Evolutionary conservation across 2,113 vertebrate species (phyloP).

Genomic region (Malurus cyaneus): DNA sequence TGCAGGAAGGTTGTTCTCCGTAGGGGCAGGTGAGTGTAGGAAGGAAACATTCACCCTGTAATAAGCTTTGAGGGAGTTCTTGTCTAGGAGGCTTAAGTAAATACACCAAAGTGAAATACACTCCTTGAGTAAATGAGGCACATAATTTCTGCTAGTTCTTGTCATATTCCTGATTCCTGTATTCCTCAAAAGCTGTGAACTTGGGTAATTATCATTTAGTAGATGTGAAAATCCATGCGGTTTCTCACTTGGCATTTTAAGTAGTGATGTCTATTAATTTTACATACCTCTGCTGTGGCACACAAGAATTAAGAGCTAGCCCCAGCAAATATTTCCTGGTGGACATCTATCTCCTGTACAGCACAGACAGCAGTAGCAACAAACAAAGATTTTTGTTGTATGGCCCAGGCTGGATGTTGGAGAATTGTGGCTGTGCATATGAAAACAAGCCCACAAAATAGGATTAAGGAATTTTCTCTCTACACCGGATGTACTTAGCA

Average conservation of each 20-base stretch:
- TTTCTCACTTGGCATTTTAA: neutral
- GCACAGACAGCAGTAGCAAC: neutral
- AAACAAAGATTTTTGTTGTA: neutral
- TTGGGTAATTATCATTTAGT: neutral
- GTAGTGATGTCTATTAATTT: neutral
- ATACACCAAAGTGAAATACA: neutral
- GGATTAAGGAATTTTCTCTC: constrained; percentile 46
- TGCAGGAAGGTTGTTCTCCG: neutral
- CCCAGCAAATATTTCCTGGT: neutral
- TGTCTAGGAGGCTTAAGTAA: neutral
- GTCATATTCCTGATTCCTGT: neutral
- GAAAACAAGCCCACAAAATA: neutral
- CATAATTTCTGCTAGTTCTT: neutral
- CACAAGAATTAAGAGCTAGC: neutral
- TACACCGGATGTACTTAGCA: neutral
- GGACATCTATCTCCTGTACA: neutral
- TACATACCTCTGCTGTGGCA: neutral
- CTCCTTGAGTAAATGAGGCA: neutral
- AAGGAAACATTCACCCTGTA: neutral
- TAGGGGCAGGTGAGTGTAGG: neutral
- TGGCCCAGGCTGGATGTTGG: neutral
- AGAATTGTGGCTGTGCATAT: neutral
- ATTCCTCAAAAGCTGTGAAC: neutral
- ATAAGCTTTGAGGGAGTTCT: neutral
- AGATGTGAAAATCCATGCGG: neutral